A percentile compares a stretch with the other conserved stretches of the same genome.
Evolutionary conservation across 2,888 invertebrate genomes (phyloP).

Genomic region (Chouioia cunea): DNA sequence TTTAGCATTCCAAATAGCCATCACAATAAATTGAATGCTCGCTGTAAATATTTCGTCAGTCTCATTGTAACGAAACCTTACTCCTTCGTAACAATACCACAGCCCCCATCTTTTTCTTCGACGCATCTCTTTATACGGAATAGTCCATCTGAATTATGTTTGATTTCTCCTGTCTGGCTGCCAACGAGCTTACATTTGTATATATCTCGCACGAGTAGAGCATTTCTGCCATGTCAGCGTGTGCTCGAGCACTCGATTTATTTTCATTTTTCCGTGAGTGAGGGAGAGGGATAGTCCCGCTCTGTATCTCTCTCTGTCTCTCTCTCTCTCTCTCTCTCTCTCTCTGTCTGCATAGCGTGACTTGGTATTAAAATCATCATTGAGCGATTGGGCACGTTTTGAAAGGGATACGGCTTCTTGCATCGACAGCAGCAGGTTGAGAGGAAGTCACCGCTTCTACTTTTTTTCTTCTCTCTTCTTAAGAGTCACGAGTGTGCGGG

Average conservation of each 20-base stretch:
- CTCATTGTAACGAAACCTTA: neutral
- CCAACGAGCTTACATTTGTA: neutral
- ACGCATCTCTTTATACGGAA: neutral
- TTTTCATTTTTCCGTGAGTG: slow-evolving; percentile 42
- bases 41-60: slow-evolving; percentile 13
- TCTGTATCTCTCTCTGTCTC: no score
- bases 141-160: slow-evolving; percentile 8
- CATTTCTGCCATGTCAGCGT: neutral
- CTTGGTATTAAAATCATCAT: slow-evolving; percentile 1
- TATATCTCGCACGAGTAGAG: neutral
- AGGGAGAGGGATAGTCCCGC: neutral
- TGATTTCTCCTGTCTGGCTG: slow-evolving; percentile 17
- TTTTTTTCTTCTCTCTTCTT: slow-evolving; percentile 8
- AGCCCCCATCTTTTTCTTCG: neutral
- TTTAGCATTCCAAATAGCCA: neutral
- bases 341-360: neutral
- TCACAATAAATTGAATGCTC: slow-evolving; percentile 17
- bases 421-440: slow-evolving; percentile 1
- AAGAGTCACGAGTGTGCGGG: slow-evolving; percentile 22
- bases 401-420: slow-evolving; percentile 47
- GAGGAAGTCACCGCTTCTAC: neutral
- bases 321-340: no score
- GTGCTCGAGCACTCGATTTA: slow-evolving; percentile 33
- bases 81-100: neutral
- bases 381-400: slow-evolving; percentile 41